Evolutionary conservation across 2,113 vertebrate species (phyloP).

Genomic region (rabbit (Oryctolagus cuniculus)): DNA sequence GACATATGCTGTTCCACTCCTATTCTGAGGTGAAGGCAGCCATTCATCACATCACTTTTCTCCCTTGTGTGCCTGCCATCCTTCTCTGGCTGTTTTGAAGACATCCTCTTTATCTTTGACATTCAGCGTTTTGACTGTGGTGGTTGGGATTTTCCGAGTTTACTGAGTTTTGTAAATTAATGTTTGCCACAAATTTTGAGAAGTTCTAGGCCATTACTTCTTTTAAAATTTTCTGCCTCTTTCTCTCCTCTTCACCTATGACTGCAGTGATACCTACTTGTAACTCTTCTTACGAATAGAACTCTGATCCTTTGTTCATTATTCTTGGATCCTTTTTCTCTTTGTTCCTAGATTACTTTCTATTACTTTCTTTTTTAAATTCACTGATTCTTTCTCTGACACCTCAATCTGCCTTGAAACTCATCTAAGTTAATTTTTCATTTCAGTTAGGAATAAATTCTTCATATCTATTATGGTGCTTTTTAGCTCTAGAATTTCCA

Average conservation of each 20-base stretch:
- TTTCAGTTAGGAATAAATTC: conserved; percentile 8
- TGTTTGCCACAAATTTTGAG: conserved; percentile 2
- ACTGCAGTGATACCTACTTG: background rate
- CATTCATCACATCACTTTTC: background rate
- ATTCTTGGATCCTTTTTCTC: background rate
- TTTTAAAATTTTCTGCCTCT: background rate
- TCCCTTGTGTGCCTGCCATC: background rate
- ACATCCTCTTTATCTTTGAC: conserved; percentile 36
- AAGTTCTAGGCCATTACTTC: background rate
- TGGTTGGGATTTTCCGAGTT: background rate
- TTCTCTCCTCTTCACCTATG: background rate
- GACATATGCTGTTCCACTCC: conserved; percentile 22
- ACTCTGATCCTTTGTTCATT: background rate
- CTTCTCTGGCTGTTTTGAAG: conserved; percentile 33
- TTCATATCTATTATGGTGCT: conserved; percentile 6
- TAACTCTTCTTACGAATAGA: background rate
- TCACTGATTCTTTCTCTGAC: conserved; percentile 27
- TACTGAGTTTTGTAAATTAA: background rate
- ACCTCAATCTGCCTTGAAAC: background rate
- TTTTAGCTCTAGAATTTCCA: conserved; percentile 51
- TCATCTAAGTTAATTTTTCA: background rate
- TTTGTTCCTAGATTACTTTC: conserved; percentile 23
- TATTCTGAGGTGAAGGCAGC: background rate
- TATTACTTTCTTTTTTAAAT: conserved; percentile 12
- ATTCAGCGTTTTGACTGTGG: conserved; percentile 18